Conservation (phyloP, 1,140 invertebrate genomes). For the Drosophila sproati region DNA sequence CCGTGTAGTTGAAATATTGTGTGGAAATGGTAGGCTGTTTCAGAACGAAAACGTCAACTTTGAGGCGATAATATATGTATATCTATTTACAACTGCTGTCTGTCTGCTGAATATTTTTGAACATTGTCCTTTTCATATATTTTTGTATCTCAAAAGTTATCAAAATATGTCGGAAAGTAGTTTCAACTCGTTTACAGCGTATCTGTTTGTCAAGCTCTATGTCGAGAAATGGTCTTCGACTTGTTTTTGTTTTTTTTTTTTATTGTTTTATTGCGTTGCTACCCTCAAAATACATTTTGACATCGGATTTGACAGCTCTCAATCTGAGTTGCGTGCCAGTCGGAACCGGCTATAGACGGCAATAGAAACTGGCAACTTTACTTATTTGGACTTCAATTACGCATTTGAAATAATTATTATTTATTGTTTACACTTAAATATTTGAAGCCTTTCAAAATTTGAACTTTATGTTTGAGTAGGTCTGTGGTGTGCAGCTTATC, state of each 20-base stretch:
- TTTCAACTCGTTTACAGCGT: background rate
- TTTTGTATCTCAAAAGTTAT: too few species aligned
- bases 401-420: constrained; percentile 51
- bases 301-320: constrained; percentile 64
- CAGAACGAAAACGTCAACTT: background rate
- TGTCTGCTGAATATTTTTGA: too few species aligned
- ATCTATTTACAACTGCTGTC: too few species aligned
- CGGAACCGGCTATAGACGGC: constrained; percentile 39
- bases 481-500: constrained; percentile 33
- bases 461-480: constrained; percentile 18
- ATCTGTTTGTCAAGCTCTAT: background rate
- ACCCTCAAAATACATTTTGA: constrained; percentile 20
- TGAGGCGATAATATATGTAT: too few species aligned
- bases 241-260: constrained; percentile 12
- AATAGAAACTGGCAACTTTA: constrained; percentile 31
- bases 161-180: too few species aligned
- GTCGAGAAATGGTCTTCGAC: background rate
- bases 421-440: constrained; percentile 67
- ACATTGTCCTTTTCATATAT: too few species aligned
- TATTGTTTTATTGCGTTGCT: constrained; percentile 4
- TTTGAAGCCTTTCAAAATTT: constrained; percentile 34
- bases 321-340: constrained; percentile 51
- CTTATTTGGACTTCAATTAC: constrained; percentile 59
- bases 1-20: background rate
- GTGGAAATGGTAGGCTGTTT: background rate